These are phyloP conservation scores for Chorisops tibialis DNA, from an alignment of 2,888 invertebrate species.

Conservation along the genomic window DNA sequence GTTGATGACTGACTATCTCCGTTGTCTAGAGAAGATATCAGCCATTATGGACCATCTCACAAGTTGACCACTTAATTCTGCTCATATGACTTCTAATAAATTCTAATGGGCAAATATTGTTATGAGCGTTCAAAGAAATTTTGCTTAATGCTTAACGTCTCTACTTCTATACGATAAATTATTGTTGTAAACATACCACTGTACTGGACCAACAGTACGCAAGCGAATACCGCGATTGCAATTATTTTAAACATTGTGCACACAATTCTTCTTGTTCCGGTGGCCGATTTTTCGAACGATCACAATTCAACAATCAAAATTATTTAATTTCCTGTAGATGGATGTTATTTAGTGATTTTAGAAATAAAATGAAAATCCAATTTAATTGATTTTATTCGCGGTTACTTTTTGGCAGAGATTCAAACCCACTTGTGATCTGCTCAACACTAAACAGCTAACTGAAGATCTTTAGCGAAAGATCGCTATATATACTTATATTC, in stretches of 20 bases:
- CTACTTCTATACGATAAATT: no score
- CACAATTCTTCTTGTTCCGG: slow-evolving; percentile 22
- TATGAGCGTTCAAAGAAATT: no score
- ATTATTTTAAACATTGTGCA: slow-evolving; percentile 24
- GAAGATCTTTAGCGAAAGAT: slow-evolving; percentile 16
- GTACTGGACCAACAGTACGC: slow-evolving; percentile 8
- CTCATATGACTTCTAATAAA: no score
- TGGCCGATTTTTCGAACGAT: background rate
- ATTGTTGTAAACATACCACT: slow-evolving; percentile 8
- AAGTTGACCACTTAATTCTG: no score
- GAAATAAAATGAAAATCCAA: background rate
- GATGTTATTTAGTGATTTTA: background rate
- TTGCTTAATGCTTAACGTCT: no score
- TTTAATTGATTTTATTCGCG: background rate
- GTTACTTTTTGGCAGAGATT: background rate
- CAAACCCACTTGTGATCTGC: background rate
- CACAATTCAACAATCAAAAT: slow-evolving; percentile 13
- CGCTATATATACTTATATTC: slow-evolving; percentile 15
- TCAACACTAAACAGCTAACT: slow-evolving; percentile 6
- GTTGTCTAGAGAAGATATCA: no score
- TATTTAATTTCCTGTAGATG: slow-evolving; percentile 24
- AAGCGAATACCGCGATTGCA: slow-evolving; percentile 5
- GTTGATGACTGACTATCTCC: no score
- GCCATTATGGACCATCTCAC: no score
- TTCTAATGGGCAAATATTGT: no score